A percentile compares a stretch with the other conserved stretches of the same genome.
These are phyloP conservation scores for Origma solitaria DNA, from an alignment of 2,113 vertebrate species.

Conservation along the genomic window DNA sequence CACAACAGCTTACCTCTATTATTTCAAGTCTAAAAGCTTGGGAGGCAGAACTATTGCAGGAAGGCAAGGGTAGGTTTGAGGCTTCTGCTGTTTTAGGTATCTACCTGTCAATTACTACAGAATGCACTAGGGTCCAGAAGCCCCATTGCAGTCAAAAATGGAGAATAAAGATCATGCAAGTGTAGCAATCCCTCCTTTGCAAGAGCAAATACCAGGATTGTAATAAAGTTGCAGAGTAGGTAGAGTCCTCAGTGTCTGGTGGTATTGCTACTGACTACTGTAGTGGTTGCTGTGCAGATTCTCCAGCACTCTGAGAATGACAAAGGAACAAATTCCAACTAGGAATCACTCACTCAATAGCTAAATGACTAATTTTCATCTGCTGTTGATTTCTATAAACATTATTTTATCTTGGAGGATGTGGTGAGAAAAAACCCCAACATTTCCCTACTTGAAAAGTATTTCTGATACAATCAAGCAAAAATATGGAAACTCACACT, in stretches of 20 bases:
- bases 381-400: neutral
- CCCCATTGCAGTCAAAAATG: neutral
- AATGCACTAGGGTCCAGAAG: neutral
- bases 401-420: neutral
- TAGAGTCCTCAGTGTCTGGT: neutral
- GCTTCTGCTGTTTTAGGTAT: neutral
- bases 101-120: neutral
- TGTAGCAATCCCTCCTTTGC: neutral
- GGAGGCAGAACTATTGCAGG: neutral
- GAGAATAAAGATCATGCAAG: neutral
- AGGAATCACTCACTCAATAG: neutral
- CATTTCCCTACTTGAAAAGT: neutral
- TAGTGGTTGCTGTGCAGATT: neutral
- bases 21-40: neutral
- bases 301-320: neutral
- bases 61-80: neutral
- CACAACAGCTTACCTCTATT: neutral
- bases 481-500: neutral
- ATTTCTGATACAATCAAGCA: neutral
- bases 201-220: rapidly evolving
- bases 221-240: neutral
- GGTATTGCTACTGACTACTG: neutral
- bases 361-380: neutral
- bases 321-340: neutral
- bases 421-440: neutral